These are phyloP conservation scores for Sarcophaga rosellei DNA, from an alignment of 2,888 invertebrate genomes.

Conservation along the genomic window DNA sequence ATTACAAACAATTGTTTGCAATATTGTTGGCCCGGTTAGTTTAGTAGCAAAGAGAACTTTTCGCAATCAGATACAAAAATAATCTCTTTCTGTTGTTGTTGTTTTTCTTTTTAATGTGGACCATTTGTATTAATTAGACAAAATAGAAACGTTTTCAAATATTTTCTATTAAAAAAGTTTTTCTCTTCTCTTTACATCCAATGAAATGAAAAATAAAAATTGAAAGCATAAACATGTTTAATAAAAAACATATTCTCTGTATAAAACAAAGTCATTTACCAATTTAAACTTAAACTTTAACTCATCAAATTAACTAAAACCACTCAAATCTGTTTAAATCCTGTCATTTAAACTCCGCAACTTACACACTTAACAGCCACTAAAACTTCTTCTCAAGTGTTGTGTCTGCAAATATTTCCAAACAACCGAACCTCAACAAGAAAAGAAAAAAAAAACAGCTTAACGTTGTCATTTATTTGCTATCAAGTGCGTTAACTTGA, in stretches of 20 bases:
- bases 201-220: neutral
- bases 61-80: slow-evolving; percentile 63
- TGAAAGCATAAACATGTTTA: neutral
- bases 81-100: slow-evolving; percentile 41
- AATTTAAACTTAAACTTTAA: neutral
- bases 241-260: slow-evolving; percentile 17
- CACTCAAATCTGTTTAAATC: slow-evolving; percentile 10
- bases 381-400: slow-evolving; percentile 60
- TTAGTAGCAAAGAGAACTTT: slow-evolving; percentile 23
- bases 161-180: slow-evolving; percentile 29
- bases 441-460: neutral
- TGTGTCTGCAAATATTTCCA: neutral
- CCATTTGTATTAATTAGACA: slow-evolving; percentile 72
- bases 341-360: slow-evolving; percentile 13
- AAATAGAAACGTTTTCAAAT: slow-evolving; percentile 51
- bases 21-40: slow-evolving; percentile 42
- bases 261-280: slow-evolving; percentile 1
- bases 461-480: slow-evolving; percentile 33
- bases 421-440: neutral
- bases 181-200: neutral
- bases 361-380: slow-evolving; percentile 60
- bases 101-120: slow-evolving; percentile 66
- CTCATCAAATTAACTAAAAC: neutral
- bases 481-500: slow-evolving; percentile 40
- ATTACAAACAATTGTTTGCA: slow-evolving; percentile 66